Conservation (phyloP, 2,113 vertebrate genomes). For the Zosterops lateralis region DNA sequence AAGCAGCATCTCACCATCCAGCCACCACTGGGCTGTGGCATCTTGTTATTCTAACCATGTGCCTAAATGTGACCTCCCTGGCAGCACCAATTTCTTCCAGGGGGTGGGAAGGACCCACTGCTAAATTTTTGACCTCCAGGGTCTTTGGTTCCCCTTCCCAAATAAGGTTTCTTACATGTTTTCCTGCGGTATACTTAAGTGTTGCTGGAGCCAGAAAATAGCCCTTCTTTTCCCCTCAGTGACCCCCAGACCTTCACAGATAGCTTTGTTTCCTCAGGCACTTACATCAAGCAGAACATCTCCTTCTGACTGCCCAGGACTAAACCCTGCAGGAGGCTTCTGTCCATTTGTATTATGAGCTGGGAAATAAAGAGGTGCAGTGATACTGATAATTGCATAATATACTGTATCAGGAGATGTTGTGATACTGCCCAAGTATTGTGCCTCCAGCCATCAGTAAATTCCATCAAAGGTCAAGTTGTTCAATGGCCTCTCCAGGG, state of each 20-base stretch:
- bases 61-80: background rate
- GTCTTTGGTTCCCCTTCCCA: background rate
- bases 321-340: background rate
- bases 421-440: background rate
- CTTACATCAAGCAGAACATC: background rate
- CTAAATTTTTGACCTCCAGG: background rate
- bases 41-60: background rate
- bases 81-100: background rate
- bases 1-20: background rate
- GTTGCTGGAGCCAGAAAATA: conserved; percentile 23
- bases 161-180: background rate
- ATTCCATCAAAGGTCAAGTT: conserved; percentile 9
- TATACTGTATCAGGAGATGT: background rate
- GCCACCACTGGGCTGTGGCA: background rate
- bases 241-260: background rate
- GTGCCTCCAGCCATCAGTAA: background rate
- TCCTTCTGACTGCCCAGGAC: background rate
- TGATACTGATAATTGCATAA: background rate
- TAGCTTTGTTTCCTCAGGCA: background rate
- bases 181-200: background rate
- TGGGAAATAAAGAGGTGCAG: background rate
- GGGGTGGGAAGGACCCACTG: background rate
- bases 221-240: background rate
- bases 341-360: background rate
- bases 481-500: background rate